phyloP scores from a whole-genome alignment of 2,888 invertebrate genomes.

The Antheraea yamamai region DNA sequence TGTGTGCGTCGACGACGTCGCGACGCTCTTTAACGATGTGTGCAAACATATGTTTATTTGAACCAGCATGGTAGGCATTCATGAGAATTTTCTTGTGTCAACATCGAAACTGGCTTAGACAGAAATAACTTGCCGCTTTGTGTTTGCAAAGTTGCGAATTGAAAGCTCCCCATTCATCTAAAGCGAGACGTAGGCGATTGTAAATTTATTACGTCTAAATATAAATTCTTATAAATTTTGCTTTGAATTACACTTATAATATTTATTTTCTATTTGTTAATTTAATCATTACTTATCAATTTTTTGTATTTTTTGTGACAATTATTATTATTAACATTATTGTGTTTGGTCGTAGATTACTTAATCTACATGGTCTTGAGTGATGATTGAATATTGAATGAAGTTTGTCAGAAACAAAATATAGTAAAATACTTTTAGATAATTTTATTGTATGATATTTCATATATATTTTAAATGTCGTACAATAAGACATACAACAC shows the following conservation, averaged over 20 bases:
- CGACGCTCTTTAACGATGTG: slow-evolving; percentile 39
- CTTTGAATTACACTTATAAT: background rate
- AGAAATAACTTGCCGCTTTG: slow-evolving; percentile 75
- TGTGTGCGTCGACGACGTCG: slow-evolving; percentile 54
- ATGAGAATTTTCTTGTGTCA: slow-evolving; percentile 80
- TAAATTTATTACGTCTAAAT: slow-evolving; percentile 7
- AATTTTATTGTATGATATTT: background rate
- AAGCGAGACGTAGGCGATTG: slow-evolving; percentile 24
- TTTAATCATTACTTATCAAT: background rate
- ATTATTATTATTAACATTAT: background rate
- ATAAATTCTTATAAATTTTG: background rate
- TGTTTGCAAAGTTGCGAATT: slow-evolving; percentile 65
- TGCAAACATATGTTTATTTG: slow-evolving; percentile 72
- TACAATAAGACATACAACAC: background rate
- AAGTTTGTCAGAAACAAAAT: background rate
- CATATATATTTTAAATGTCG: background rate
- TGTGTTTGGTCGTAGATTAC: no score
- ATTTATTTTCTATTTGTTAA: background rate
- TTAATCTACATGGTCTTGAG: background rate
- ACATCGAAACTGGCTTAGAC: slow-evolving; percentile 68
- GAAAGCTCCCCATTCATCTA: slow-evolving; percentile 33
- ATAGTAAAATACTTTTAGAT: background rate
- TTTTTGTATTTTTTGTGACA: background rate
- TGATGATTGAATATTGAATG: background rate
- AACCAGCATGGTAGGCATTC: slow-evolving; percentile 74